These are phyloP conservation scores for Leptinotarsa rubiginosa DNA, from an alignment of 2,888 invertebrate genomes.

Conservation along the genomic window DNA sequence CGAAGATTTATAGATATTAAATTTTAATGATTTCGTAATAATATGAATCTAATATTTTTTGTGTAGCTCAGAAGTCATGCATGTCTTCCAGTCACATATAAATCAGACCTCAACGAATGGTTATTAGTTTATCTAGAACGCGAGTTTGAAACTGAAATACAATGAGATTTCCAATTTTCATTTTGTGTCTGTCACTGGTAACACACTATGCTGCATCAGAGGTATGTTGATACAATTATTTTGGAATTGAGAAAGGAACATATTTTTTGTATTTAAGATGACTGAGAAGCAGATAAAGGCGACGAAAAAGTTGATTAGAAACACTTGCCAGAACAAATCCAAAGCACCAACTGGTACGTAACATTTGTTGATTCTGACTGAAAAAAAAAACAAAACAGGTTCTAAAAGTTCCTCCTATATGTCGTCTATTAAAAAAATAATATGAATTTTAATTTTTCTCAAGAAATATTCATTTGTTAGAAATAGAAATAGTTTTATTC, in stretches of 20 bases:
- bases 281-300: conserved; percentile 72
- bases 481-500: no score
- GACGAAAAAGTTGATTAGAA: conserved; percentile 73
- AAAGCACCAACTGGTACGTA: conserved; percentile 69
- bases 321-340: conserved; percentile 74
- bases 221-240: conserved; percentile 22
- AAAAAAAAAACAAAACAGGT: neutral
- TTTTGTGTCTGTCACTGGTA: conserved; percentile 27
- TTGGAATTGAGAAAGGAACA: neutral
- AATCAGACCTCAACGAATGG: neutral
- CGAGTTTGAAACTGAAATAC: neutral
- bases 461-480: no score
- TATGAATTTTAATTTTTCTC: no score
- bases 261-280: conserved; percentile 50
- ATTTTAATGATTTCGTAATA: conserved; percentile 7
- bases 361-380: neutral
- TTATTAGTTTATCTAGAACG: neutral
- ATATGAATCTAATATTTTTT: conserved; percentile 14
- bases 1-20: conserved; percentile 11
- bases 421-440: no score
- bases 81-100: neutral
- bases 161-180: conserved; percentile 28
- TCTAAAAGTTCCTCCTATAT: no score
- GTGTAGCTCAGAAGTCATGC: conserved; percentile 1
- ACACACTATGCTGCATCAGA: conserved; percentile 16